These are phyloP conservation scores for Liparis tanakae DNA, from an alignment of 2,797 vertebrate genomes.

Conservation along the genomic window DNA sequence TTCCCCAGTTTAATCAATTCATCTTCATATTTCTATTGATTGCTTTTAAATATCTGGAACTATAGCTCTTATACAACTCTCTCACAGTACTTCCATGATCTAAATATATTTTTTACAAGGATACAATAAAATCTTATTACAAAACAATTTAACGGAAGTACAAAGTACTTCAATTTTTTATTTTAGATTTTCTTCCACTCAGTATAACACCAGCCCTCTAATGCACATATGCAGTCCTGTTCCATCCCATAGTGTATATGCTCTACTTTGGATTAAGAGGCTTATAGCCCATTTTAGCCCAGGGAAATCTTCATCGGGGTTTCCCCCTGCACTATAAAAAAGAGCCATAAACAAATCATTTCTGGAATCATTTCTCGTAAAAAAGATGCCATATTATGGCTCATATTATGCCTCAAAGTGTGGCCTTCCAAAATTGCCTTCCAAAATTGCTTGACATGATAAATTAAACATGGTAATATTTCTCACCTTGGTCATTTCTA, in stretches of 20 bases:
- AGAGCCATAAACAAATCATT: background rate
- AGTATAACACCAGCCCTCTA: background rate
- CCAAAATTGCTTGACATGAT: background rate
- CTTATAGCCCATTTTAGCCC: conserved; percentile 44
- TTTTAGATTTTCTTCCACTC: background rate
- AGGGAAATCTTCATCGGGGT: background rate
- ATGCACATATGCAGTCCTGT: background rate
- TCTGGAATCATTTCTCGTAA: background rate
- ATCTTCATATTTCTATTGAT: background rate
- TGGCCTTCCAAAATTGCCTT: background rate
- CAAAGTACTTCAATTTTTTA: background rate
- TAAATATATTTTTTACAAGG: background rate
- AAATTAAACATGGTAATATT: conserved; percentile 13
- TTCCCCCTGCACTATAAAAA: too few relatives aligned
- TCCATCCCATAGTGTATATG: background rate
- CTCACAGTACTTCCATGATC: background rate
- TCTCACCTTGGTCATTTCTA: conserved; percentile 60
- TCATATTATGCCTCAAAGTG: background rate
- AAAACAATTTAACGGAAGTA: background rate
- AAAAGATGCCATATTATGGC: background rate
- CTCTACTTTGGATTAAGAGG: conserved; percentile 60
- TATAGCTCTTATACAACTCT: background rate
- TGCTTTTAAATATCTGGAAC: background rate
- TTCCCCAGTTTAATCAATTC: background rate
- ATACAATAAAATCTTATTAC: background rate